Percentiles rank a stretch among this genome's conserved stretches.
These are phyloP conservation scores for Trematomus loennbergii DNA, from an alignment of 2,113 vertebrate species.

Conservation along the genomic window DNA sequence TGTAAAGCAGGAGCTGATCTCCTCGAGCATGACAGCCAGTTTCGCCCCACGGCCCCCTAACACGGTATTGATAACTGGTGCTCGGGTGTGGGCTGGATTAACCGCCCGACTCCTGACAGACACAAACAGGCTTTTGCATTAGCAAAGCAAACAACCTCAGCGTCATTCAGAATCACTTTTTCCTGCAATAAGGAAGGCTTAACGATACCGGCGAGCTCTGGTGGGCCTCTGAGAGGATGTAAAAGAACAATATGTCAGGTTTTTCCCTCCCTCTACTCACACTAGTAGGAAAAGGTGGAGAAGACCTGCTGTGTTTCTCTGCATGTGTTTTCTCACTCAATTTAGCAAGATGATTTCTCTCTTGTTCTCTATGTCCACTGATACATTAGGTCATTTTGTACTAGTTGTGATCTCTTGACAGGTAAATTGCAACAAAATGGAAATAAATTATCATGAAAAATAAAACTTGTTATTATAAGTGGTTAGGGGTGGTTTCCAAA, in stretches of 20 bases:
- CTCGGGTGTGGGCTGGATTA: conserved; percentile 62
- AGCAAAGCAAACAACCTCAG: conserved; percentile 58
- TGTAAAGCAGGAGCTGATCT: conserved; percentile 38
- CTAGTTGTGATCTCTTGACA: conserved; percentile 12
- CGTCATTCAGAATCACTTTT: conserved; percentile 34
- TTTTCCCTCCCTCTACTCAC: conserved; percentile 15
- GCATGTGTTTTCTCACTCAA: background rate
- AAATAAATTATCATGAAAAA: background rate
- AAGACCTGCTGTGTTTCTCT: background rate
- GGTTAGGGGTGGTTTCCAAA: background rate
- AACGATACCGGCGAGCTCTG: conserved; percentile 1
- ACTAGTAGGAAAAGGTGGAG: background rate
- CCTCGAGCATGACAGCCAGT: conserved; percentile 69
- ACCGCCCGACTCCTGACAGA: conserved; percentile 48
- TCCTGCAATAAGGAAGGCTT: conserved; percentile 25
- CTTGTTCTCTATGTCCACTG: conserved; percentile 1
- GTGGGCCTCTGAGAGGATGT: conserved; percentile 34
- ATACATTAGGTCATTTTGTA: background rate
- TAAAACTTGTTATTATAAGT: background rate
- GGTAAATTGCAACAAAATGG: background rate
- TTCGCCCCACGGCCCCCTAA: conserved; percentile 49
- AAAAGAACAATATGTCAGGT: conserved; percentile 34
- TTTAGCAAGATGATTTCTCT: background rate
- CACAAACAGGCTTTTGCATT: conserved; percentile 64
- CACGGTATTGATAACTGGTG: conserved; percentile 63